Base-by-base conservation (phyloP, 2,797 vertebrate species). In the Taeniopygia guttata region DNA sequence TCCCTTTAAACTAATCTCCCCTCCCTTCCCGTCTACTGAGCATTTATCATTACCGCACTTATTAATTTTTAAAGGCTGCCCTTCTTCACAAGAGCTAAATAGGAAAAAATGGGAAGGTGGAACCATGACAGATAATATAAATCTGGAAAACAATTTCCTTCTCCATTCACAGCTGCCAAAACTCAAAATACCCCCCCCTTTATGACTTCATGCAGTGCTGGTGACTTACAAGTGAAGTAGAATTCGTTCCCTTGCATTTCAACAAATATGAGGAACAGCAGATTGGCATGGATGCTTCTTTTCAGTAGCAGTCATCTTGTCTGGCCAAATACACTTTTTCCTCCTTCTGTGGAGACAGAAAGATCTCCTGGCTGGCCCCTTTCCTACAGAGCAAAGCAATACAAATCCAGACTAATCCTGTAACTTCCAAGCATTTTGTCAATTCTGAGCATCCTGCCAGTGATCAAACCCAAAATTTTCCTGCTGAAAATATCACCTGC, bases 291-390 rank as follows among this genome's bases (percentile, higher is more conserved):
- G 34, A 62, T 11, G 30, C 22, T 59, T 51, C 77, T 68, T 87
- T 84, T 80, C 36, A 73, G 62, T 19, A 75, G 76, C 49, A 89
- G 63, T 46, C 60, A 72, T 32, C 68, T 54, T 9, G 2, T 45
- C 52, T 82, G 84, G 85, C 49, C 73, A 96, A 90, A 80, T 27
- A n/a, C 0, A 9, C 72, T 90, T 95, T 94, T 91, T 73, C 8
- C 42, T 79, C 51, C 66, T 85, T n/a, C 68, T 26, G 51, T 36
- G 48, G 75, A 91, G 69, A 90, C 38, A 89, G 43, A 92, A 62
- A 91, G 74, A 87, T 64, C 68, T 91, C 66, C 51, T 69, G 63
- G 54, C 70, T 93, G 80, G 72, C 51, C 62, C 15, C 43, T 82
- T 76, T 84, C 59, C 70, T 69, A 38, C 67, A 81, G 27, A 87